Conservation (phyloP, 2,797 vertebrate species). For the Dromococcyx pavoninus region DNA sequence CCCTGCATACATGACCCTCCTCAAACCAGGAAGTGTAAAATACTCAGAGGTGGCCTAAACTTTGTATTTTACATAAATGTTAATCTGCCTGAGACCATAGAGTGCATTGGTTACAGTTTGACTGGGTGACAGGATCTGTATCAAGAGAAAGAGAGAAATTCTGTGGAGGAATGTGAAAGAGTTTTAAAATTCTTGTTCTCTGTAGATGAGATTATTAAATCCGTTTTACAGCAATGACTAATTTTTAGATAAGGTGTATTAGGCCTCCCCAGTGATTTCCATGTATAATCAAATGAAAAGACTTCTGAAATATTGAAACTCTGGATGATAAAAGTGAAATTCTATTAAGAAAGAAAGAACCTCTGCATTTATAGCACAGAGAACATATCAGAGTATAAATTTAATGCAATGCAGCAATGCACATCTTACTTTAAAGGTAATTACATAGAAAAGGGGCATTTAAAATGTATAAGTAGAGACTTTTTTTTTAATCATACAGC, state of each 20-base stretch:
- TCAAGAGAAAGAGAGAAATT: conserved; percentile 3
- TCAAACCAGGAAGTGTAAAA: background rate
- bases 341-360: conserved; percentile 67
- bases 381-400: conserved; percentile 59
- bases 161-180: background rate
- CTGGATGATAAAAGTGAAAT: conserved; percentile 64
- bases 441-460: conserved; percentile 68
- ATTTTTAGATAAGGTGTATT: conserved; percentile 70
- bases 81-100: background rate
- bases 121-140: background rate
- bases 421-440: conserved; percentile 74
- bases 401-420: conserved; percentile 63
- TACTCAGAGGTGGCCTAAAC: background rate
- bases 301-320: conserved; percentile 62
- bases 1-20: rapidly evolving
- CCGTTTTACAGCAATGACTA: conserved; percentile 49
- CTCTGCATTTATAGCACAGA: conserved; percentile 52
- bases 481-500: conserved; percentile 46
- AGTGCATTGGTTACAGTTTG: background rate
- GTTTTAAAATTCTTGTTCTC: conserved; percentile 44
- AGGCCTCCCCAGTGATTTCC: conserved; percentile 64
- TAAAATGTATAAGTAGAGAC: conserved; percentile 64
- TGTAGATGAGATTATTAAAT: conserved; percentile 51
- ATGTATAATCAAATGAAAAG: conserved; percentile 70
- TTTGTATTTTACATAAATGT: background rate